Conservation (phyloP, 1,140 invertebrate species). For the Aethina tumida region DNA sequence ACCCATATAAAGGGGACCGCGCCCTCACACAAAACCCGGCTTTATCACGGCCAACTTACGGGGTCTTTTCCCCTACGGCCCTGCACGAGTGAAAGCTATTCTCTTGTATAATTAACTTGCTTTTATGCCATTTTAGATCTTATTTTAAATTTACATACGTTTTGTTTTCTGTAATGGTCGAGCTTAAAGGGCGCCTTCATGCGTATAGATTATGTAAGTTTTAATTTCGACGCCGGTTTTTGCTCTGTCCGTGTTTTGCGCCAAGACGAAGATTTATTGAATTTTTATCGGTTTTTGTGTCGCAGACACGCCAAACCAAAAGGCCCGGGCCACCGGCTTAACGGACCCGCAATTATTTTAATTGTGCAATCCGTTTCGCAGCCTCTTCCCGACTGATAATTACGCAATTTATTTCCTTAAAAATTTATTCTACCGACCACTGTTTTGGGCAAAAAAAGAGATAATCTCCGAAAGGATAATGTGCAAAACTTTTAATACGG, state of each 20-base stretch:
- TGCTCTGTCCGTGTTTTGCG: constrained; percentile 11
- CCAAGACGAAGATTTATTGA: constrained; percentile 31
- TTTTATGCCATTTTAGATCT: constrained; percentile 33
- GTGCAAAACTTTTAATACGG: too few relatives aligned
- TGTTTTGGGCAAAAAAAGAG: too few relatives aligned
- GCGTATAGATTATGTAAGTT: constrained; percentile 34
- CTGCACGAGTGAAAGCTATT: constrained; percentile 24
- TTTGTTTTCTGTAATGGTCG: constrained; percentile 24
- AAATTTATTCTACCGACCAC: too few relatives aligned
- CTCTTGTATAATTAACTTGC: constrained; percentile 33
- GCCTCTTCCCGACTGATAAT: too few relatives aligned
- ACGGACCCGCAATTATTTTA: too few relatives aligned
- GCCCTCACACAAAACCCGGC: constrained; percentile 24
- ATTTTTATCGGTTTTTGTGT: constrained; percentile 23
- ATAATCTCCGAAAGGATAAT: too few relatives aligned
- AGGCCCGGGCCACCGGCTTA: too few relatives aligned
- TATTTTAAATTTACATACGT: constrained; percentile 28
- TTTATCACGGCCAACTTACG: constrained; percentile 25
- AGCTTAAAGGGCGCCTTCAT: constrained; percentile 27
- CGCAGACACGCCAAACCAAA: too few relatives aligned
- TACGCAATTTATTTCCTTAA: too few relatives aligned
- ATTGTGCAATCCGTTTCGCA: too few relatives aligned
- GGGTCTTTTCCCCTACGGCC: constrained; percentile 24
- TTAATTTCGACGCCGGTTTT: constrained; percentile 24
- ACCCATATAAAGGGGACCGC: constrained; percentile 26